These are phyloP conservation scores for Pelmatolapia mariae DNA, from an alignment of 2,113 vertebrate genomes.

Conservation along the genomic window DNA sequence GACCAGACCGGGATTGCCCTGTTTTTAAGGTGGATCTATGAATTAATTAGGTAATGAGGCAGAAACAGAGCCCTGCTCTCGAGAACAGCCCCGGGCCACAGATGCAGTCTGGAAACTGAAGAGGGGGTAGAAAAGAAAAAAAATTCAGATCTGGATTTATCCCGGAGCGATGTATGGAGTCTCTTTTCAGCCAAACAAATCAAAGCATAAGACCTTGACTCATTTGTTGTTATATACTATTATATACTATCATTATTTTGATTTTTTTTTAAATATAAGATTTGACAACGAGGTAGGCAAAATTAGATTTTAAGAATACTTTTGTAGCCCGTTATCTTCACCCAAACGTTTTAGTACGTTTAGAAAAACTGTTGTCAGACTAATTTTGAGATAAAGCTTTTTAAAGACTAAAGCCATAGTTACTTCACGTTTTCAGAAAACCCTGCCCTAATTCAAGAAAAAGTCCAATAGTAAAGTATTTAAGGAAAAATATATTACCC, in stretches of 20 bases:
- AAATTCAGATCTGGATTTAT: background rate
- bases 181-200: background rate
- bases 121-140: background rate
- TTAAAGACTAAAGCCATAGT: background rate
- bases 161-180: background rate
- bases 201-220: background rate
- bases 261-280: background rate
- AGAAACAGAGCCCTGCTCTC: background rate
- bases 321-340: background rate
- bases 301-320: background rate
- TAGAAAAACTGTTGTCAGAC: background rate
- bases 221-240: background rate
- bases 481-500: background rate
- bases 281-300: too few species aligned
- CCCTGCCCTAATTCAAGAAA: background rate
- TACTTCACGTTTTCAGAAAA: background rate
- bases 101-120: background rate
- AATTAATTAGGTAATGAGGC: conserved; percentile 9
- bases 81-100: background rate
- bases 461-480: background rate
- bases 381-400: background rate
- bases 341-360: background rate
- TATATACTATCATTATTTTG: background rate
- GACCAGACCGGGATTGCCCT: conserved; percentile 48
- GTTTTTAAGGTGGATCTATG: conserved; percentile 68